These are phyloP conservation scores for Harpegnathos saltator DNA, from an alignment of 1,140 invertebrate species.

Conservation along the genomic window DNA sequence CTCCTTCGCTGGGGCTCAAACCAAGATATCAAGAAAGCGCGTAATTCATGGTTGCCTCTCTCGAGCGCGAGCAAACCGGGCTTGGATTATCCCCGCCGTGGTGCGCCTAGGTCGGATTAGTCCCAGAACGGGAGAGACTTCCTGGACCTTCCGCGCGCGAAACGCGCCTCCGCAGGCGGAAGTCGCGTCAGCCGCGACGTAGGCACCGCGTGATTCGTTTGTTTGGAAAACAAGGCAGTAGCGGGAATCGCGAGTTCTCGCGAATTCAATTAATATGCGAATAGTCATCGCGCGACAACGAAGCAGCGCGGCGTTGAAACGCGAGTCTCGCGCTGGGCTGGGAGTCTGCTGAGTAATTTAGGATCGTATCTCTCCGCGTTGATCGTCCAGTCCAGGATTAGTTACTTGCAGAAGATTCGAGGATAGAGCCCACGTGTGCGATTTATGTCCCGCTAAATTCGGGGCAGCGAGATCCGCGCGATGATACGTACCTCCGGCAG, in stretches of 20 bases:
- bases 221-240: neutral
- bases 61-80: constrained; percentile 17
- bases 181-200: constrained; percentile 5
- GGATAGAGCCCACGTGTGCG: neutral
- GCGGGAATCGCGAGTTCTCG: neutral
- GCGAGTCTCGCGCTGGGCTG: no score
- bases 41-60: constrained; percentile 73
- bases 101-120: constrained; percentile 14
- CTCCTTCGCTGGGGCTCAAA: constrained; percentile 57
- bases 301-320: neutral
- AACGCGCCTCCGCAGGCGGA: neutral
- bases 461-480: neutral
- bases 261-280: neutral
- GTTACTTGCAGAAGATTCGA: neutral
- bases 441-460: neutral
- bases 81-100: constrained; percentile 25
- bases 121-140: neutral
- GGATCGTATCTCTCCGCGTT: constrained; percentile 1
- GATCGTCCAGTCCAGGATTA: neutral
- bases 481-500: neutral
- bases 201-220: neutral
- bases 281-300: no score
- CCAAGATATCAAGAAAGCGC: constrained; percentile 78
- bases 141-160: constrained; percentile 6
- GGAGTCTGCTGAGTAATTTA: neutral